Evolutionary conservation across 92 coral and sea anemone species (phyloP).

Genomic region (Paramuricea clavata): DNA sequence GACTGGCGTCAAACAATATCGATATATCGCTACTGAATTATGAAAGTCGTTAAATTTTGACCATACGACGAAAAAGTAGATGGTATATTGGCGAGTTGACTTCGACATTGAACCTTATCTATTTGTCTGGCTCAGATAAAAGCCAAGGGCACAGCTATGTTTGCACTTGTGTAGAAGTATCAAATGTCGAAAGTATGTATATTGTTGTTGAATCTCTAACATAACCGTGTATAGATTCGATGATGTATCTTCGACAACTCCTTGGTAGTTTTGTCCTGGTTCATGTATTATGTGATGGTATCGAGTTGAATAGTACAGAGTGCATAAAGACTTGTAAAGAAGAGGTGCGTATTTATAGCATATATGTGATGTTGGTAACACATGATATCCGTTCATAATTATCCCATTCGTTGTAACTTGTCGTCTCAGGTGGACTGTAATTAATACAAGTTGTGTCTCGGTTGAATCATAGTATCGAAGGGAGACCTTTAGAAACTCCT

Average conservation of each 20-base stretch:
- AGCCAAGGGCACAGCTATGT: neutral
- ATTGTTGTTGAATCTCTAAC: neutral
- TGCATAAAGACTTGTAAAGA: neutral
- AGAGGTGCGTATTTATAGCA: neutral
- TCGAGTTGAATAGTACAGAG: neutral
- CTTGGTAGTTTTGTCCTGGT: neutral
- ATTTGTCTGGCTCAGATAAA: neutral
- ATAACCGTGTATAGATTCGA: neutral
- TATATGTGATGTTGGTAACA: neutral
- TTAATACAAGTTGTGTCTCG: neutral
- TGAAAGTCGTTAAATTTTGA: neutral
- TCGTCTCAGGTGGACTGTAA: neutral
- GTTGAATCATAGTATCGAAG: no score
- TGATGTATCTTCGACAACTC: neutral
- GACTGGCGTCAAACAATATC: neutral
- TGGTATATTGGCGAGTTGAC: neutral
- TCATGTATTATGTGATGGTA: neutral
- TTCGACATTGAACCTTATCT: neutral
- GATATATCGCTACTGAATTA: neutral
- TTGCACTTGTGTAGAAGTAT: conserved; percentile 12
- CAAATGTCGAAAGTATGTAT: neutral
- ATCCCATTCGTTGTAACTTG: neutral
- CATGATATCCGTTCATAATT: neutral
- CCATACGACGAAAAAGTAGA: neutral
- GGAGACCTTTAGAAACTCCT: no score